Conservation (phyloP, 2,113 vertebrate genomes). For the Hyla sarda region DNA sequence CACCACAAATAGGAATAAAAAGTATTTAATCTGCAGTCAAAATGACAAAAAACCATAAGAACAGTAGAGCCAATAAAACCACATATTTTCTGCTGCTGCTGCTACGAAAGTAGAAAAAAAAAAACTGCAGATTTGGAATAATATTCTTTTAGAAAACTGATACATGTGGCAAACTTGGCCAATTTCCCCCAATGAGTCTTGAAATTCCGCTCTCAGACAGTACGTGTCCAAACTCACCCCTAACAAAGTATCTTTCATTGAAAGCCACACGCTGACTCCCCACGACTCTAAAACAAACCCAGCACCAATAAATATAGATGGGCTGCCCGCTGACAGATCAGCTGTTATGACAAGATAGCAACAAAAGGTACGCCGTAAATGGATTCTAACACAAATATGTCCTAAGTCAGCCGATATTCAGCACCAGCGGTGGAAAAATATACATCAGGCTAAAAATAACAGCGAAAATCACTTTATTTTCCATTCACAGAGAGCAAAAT, state of each 20-base stretch:
- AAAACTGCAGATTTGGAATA: constrained; percentile 19
- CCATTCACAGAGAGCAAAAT: background rate
- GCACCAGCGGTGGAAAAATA: constrained; percentile 16
- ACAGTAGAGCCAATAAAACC: background rate
- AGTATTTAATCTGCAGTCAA: background rate
- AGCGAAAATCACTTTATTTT: constrained; percentile 34
- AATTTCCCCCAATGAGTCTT: constrained; percentile 78
- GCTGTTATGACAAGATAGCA: constrained; percentile 29
- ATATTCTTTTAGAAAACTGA: constrained; percentile 50
- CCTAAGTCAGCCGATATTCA: constrained; percentile 24
- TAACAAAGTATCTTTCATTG: constrained; percentile 73
- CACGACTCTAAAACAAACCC: background rate
- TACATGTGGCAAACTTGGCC: constrained; percentile 70
- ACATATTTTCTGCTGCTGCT: constrained; percentile 19
- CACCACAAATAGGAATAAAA: background rate
- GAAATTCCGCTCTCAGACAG: constrained; percentile 77
- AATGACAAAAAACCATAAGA: background rate
- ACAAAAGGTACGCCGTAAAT: background rate
- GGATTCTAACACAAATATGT: constrained; percentile 28
- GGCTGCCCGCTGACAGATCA: background rate
- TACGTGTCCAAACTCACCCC: constrained; percentile 69
- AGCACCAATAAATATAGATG: constrained; percentile 10
- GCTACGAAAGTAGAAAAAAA: background rate
- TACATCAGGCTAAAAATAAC: constrained; percentile 49
- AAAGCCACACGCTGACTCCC: constrained; percentile 32